A percentile compares a stretch with the other conserved stretches of the same genome.
These are phyloP conservation scores for Auanema freiburgensis DNA, from an alignment of 2,888 invertebrate genomes.

Conservation along the genomic window DNA sequence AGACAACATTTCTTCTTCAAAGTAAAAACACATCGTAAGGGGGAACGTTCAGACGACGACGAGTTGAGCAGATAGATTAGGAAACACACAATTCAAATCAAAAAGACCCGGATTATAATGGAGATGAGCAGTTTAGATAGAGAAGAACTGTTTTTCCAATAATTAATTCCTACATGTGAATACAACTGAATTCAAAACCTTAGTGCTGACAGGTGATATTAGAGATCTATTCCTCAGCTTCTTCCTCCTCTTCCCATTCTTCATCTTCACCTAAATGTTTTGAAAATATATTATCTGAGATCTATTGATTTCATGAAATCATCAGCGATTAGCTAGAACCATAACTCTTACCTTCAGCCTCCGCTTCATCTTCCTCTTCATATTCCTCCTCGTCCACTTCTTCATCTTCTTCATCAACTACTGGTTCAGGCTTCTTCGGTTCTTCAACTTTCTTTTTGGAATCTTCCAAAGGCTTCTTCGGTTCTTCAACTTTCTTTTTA, in stretches of 20 bases:
- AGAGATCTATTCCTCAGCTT: not conserved
- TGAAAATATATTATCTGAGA: not conserved
- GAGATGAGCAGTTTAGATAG: no score
- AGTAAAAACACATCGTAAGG: no score
- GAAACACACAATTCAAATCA: no score
- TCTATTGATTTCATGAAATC: not conserved
- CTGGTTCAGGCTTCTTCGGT: slow-evolving; percentile 28
- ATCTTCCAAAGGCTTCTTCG: not conserved
- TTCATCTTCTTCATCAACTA: slow-evolving; percentile 27
- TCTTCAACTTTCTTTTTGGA: slow-evolving; percentile 24
- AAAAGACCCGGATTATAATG: no score
- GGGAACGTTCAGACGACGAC: no score
- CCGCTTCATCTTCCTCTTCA: slow-evolving; percentile 23
- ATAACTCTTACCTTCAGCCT: slow-evolving; percentile 19
- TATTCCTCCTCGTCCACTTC: slow-evolving; percentile 28
- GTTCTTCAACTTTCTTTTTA: not conserved
- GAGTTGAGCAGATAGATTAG: no score
- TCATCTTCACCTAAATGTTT: slow-evolving; percentile 14
- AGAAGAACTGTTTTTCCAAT: no score
- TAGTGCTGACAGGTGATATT: no score
- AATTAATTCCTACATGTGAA: no score
- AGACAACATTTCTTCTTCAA: no score
- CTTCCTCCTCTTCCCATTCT: slow-evolving; percentile 18
- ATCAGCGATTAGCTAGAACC: not conserved
- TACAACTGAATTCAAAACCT: no score